Conservation (phyloP, 2,113 vertebrate species). For the human (Homo sapiens) region GRCh38 chr17:13724501-13725000, state of each 20-base stretch:
- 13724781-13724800: neutral
- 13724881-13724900: neutral
- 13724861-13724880: neutral
- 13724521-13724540: no score
- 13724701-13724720: accelerated
- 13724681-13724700: no score
- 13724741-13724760: no score
- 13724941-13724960: neutral
- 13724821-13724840: accelerated
- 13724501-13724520: no score
- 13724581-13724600: no score
- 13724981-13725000: neutral
- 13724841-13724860: neutral
- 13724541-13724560: no score
- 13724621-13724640: no score
- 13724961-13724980: neutral
- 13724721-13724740: no score
- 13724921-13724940: neutral
- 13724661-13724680: no score
- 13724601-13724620: no score
- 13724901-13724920: neutral
- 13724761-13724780: neutral
- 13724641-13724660: no score
- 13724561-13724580: no score
- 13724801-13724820: neutral